Evolutionary conservation across 2,888 invertebrate genomes (phyloP).

Genomic region (Tortrix viridana): DNA sequence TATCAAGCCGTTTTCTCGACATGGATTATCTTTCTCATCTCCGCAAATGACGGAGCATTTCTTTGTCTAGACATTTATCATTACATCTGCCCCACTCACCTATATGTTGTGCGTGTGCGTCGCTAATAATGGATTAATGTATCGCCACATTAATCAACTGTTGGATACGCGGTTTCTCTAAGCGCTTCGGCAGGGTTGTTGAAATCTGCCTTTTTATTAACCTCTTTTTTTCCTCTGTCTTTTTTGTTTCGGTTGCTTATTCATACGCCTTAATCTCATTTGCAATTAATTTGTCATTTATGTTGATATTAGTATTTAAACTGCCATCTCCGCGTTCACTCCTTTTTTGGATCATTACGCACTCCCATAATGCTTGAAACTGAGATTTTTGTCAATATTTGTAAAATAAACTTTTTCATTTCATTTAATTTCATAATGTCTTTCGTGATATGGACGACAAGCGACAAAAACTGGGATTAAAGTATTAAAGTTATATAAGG

Average conservation of each 20-base stretch:
- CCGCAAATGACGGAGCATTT: constrained; percentile 30
- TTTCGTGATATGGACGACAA: no score
- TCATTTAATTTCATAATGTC: no score
- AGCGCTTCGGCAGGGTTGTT: constrained; percentile 18
- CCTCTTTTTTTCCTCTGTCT: neutral
- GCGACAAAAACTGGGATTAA: no score
- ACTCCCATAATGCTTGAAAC: no score
- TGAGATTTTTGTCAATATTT: no score
- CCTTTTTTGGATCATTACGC: no score
- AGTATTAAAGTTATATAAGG: no score
- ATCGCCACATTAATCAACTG: constrained; percentile 28
- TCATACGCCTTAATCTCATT: neutral
- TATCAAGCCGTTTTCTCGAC: constrained; percentile 8
- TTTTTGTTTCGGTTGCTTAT: neutral
- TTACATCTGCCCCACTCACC: constrained; percentile 34
- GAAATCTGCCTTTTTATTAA: neutral
- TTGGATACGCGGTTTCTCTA: constrained; percentile 22
- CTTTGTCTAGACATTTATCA: constrained; percentile 31
- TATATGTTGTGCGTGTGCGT: constrained; percentile 29
- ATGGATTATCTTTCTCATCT: constrained; percentile 13
- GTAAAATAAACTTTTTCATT: no score
- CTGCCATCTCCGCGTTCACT: no score
- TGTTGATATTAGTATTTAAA: no score
- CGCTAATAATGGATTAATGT: constrained; percentile 29
- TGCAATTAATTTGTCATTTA: no score